Base-by-base conservation (phyloP, 2,888 invertebrate genomes). In the Acronicta aceris region DNA sequence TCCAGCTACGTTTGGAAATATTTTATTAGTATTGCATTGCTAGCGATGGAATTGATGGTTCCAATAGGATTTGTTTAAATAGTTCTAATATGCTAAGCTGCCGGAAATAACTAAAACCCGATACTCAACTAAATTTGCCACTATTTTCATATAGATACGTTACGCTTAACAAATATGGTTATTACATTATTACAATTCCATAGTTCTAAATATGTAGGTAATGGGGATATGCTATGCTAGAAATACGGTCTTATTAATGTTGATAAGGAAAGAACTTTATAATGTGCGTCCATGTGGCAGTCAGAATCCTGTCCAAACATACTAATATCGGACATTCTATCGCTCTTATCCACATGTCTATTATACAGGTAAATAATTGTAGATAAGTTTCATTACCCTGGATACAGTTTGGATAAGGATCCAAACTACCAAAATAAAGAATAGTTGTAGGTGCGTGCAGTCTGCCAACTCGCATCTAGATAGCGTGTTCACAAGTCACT, bases 1-100 rank as follows among this genome's bases (percentile, higher is more conserved):
- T 89, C 89, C 85, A 89, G 81, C 81, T 82, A 86, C 85, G 83
- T 84, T 86, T 88, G 89, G 89, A 90, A 90, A 89, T 90, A 89
- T 88, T 90, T 89, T 90, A 89, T 90, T 85, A 89, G 85, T 87
- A 87, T 88, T 89, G 88, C 89, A 90, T 91, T 85, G 84, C 81
- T 81, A 59, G 56, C 52, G 65, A 60, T 69, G 50, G 53, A 63
- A 64, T 62, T 66, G 71, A 63, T 63, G 48, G 43, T 30, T 51
- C 42, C 42, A 55, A 69, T 63, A 67, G 54, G 36, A 57, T 57
- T 52, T 51, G 42, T 53, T 58, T 40, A 63, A 70, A 70, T 60
- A 66, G 59, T 40, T 38, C 45, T 53, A 56, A 62, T 49, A 53
- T 60, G 66, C 53, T 61, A 25, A 45, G 48, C 41, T 40, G 16